Base-by-base conservation (phyloP, 2,797 vertebrate species). In the Enteromius anoplus region DNA sequence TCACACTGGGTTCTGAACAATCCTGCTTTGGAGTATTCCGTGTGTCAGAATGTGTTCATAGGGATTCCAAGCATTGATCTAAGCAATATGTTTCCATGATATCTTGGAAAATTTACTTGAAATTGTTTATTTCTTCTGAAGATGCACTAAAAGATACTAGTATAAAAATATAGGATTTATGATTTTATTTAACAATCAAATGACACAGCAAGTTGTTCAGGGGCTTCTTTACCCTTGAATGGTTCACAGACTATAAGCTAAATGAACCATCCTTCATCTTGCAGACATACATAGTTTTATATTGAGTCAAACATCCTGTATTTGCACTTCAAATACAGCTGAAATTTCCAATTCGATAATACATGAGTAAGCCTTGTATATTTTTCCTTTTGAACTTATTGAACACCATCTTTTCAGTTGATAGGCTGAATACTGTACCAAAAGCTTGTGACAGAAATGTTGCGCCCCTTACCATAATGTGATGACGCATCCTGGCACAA, bases 281-380 rank as follows among this genome's bases (percentile, higher is more conserved):
- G 42, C 51, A 69, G 47, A 23, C 49, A n/a, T 12, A n/a, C 14
- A 6, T 37, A 66, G 47, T 40, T 40, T 26, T 45, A 68, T 23
- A 42, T 3, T 19, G 15, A 79, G n/a, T 17, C 65, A 79, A 55
- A 79, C n/a, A 55, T 11, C 26, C 5, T 55, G 5, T 42, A 23
- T 79, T 69, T 55, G 34, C 15, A 26, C n/a, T 42, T 58, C 49
- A 79, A 55, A 34, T 79, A 79, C 15, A 60, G 37, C 10, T 70
- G 29, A 37, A 66, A 68, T 26, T 40, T 6, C 23, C 70, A 72
- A 4, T 9, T 72, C 17, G 7, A 45, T 65, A 51, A 51, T 62
- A 15, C 58, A 60, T 26, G n/a, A 26, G 23, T 26, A 14, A 14
- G 58, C 58, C 58, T 26, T 26, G 55, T 60, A 26, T 60, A 23